Conservation (phyloP, 2,113 vertebrate species). For the Casuarius casuarius region DNA sequence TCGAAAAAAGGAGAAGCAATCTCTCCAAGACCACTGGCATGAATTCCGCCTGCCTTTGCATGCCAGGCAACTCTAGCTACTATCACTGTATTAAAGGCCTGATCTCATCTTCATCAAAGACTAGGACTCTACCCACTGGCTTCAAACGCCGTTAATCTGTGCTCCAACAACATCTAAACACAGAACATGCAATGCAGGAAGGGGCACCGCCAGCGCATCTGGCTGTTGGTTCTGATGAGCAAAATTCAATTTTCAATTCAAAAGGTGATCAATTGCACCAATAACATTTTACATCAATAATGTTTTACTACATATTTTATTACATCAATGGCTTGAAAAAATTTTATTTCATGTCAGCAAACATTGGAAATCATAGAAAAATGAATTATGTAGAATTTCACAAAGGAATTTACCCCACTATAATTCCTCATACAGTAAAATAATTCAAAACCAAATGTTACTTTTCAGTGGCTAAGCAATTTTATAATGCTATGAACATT, state of each 20-base stretch:
- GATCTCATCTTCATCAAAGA: not conserved
- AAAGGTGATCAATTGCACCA: not conserved
- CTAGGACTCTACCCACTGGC: not conserved
- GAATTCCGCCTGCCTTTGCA: not conserved
- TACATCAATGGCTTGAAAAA: slow-evolving; percentile 82
- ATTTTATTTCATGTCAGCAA: slow-evolving; percentile 83
- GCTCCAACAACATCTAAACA: fast-evolving
- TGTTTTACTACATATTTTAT: slow-evolving; percentile 64
- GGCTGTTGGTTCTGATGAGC: not conserved
- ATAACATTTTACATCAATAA: not conserved
- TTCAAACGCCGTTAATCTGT: fast-evolving
- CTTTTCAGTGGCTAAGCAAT: slow-evolving; percentile 78
- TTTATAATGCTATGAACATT: slow-evolving; percentile 81
- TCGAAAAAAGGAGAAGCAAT: fast-evolving
- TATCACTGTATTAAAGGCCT: fast-evolving
- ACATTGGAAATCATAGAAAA: slow-evolving; percentile 84
- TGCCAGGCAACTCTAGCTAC: not conserved
- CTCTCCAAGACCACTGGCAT: not conserved
- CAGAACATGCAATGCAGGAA: fast-evolving
- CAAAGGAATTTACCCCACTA: slow-evolving; percentile 80
- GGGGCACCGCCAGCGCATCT: fast-evolving
- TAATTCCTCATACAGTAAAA: slow-evolving; percentile 74
- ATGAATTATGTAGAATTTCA: slow-evolving; percentile 81
- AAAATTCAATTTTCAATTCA: not conserved
- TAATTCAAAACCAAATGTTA: slow-evolving; percentile 74